Conservation (phyloP, 2,888 invertebrate genomes). For the Rotaria socialis region DNA sequence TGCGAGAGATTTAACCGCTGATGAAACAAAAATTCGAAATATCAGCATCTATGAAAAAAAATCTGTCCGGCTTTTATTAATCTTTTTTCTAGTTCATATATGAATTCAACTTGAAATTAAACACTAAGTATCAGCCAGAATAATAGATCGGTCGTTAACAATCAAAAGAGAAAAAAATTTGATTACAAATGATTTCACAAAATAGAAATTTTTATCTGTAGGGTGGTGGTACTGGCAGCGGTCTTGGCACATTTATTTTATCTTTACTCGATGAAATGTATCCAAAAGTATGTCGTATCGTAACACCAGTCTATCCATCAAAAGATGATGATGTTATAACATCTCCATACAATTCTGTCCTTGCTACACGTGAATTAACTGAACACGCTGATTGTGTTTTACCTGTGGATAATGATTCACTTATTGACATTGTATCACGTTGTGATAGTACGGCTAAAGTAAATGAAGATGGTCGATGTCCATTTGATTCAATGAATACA, state of each 20-base stretch:
- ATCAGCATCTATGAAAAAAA: no score
- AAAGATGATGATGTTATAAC: constrained; percentile 61
- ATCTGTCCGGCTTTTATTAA: no score
- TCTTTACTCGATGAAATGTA: constrained; percentile 59
- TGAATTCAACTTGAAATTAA: no score
- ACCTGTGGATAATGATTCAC: constrained; percentile 61
- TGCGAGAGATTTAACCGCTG: no score
- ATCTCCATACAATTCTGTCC: constrained; percentile 60
- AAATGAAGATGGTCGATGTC: constrained; percentile 52
- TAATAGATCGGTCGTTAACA: no score
- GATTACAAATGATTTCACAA: constrained; percentile 48
- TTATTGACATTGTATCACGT: constrained; percentile 56
- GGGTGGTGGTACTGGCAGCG: constrained; percentile 58
- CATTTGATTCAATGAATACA: constrained; percentile 61
- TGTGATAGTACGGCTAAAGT: constrained; percentile 41
- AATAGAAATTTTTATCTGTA: constrained; percentile 49
- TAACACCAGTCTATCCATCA: constrained; percentile 61
- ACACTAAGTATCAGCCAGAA: no score
- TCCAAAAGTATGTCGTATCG: constrained; percentile 60
- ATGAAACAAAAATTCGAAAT: no score
- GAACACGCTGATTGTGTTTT: constrained; percentile 60
- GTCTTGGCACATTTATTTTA: constrained; percentile 59
- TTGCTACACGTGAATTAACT: constrained; percentile 59
- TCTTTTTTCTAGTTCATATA: no score
- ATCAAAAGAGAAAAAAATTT: no score